phyloP scores from a whole-genome alignment of 2,888 invertebrate species.

The Nomada ferruginata region DNA sequence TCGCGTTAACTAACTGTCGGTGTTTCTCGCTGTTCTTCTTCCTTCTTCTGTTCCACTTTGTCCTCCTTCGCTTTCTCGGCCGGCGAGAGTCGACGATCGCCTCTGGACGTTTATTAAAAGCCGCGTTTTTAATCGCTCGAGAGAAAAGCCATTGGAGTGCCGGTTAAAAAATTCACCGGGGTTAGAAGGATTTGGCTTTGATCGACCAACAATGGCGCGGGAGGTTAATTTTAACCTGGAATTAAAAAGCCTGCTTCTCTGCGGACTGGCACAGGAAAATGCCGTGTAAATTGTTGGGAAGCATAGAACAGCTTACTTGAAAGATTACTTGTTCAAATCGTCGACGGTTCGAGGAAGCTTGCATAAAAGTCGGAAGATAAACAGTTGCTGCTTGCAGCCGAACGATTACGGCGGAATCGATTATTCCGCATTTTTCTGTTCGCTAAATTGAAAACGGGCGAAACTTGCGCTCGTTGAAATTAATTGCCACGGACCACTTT shows the following conservation, averaged over 20 bases:
- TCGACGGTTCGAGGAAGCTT: not conserved
- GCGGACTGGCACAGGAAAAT: not conserved
- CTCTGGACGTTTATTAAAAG: slow-evolving; percentile 8
- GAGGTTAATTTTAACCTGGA: not conserved
- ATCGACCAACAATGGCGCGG: not conserved
- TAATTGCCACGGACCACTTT: not conserved
- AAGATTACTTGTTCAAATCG: not conserved
- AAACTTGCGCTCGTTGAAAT: not conserved
- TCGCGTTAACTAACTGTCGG: slow-evolving; percentile 31
- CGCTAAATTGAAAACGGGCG: not conserved
- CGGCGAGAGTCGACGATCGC: not conserved
- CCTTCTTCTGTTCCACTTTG: not conserved
- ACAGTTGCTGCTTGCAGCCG: too few relatives aligned
- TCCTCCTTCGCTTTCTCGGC: slow-evolving; percentile 7
- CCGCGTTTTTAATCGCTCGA: not conserved
- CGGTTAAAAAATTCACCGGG: slow-evolving; percentile 7
- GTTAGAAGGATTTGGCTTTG: not conserved
- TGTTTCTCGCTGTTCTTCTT: not conserved
- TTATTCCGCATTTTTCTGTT: not conserved
- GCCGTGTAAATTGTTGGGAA: not conserved
- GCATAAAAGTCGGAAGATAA: not conserved
- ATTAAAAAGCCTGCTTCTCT: not conserved
- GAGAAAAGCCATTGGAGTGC: not conserved
- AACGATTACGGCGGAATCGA: not conserved
- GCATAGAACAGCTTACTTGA: not conserved